Conservation (phyloP, 2,113 vertebrate species). For the Ammodramus savannarum region DNA sequence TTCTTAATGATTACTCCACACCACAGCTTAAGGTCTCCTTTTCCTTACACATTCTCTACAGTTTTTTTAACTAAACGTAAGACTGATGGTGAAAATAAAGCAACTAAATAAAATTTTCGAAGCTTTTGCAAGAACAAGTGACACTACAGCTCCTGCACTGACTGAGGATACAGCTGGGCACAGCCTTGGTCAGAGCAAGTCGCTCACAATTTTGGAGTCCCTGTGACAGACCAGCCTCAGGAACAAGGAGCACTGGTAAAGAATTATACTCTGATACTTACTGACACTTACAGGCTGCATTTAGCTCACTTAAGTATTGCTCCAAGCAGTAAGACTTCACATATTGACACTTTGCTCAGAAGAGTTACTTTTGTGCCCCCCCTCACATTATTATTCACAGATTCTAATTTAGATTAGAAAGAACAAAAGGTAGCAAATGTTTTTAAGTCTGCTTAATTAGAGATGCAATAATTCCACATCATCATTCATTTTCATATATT, state of each 20-base stretch:
- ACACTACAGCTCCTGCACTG: neutral
- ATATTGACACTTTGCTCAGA: neutral
- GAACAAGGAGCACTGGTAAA: neutral
- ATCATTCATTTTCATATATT: neutral
- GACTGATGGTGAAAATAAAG: neutral
- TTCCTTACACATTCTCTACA: neutral
- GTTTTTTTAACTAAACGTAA: neutral
- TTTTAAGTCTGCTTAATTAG: neutral
- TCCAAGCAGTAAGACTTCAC: neutral
- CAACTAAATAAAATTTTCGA: neutral
- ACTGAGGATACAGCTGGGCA: neutral
- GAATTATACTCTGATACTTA: neutral
- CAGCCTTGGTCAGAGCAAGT: neutral
- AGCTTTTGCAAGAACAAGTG: neutral
- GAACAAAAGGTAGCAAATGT: constrained; percentile 16
- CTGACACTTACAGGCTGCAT: neutral
- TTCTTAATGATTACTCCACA: neutral
- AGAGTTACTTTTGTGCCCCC: neutral
- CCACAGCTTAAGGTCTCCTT: neutral
- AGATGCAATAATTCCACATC: neutral
- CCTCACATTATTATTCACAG: neutral
- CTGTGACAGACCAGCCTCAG: neutral
- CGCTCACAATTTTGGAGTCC: neutral
- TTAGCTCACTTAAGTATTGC: neutral
- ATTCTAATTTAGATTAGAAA: constrained; percentile 59